Percentiles rank a stretch among this genome's conserved stretches.
phyloP scores from a whole-genome alignment of 30 jellyfish, hydroid and myxozoan genomes.

The Aurelia sp. region DNA sequence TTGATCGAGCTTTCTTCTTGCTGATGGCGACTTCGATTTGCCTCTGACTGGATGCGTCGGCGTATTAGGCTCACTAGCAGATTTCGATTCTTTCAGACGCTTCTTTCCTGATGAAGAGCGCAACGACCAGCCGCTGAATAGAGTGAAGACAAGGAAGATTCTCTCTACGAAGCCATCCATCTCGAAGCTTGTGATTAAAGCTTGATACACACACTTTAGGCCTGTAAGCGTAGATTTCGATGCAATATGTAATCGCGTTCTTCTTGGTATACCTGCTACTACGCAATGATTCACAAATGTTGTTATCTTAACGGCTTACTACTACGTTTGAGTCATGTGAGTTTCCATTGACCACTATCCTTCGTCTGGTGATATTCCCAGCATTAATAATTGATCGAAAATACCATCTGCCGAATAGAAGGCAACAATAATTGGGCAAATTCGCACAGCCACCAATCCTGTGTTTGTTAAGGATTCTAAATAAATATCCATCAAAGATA shows the following conservation, averaged over 20 bases:
- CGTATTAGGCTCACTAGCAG: conserved; percentile 58
- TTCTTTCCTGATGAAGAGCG: conserved; percentile 23
- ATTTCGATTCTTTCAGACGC: conserved; percentile 9
- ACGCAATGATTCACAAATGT: not conserved
- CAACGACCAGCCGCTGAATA: conserved; percentile 64
- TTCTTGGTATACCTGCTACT: conserved; percentile 6
- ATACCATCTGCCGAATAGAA: conserved; percentile 5
- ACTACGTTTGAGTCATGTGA: conserved; percentile 50
- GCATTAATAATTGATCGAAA: conserved; percentile 29
- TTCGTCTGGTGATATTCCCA: not conserved
- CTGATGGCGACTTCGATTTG: conserved; percentile 9
- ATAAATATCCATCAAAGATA: no score
- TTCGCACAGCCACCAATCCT: not conserved
- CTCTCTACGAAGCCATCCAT: conserved; percentile 14
- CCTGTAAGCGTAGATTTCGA: not conserved
- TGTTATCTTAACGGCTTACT: conserved; percentile 23
- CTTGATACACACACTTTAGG: not conserved
- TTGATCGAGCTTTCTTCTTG: not conserved
- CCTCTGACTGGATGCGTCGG: conserved; percentile 13
- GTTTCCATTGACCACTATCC: conserved; percentile 65
- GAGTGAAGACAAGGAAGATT: conserved; percentile 24
- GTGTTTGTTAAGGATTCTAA: no score
- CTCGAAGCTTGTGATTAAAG: not conserved
- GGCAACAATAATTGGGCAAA: conserved; percentile 1
- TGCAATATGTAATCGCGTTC: not conserved